Evolutionary conservation across 2,797 vertebrate species (phyloP).

Genomic region (Graptemys geographica): DNA sequence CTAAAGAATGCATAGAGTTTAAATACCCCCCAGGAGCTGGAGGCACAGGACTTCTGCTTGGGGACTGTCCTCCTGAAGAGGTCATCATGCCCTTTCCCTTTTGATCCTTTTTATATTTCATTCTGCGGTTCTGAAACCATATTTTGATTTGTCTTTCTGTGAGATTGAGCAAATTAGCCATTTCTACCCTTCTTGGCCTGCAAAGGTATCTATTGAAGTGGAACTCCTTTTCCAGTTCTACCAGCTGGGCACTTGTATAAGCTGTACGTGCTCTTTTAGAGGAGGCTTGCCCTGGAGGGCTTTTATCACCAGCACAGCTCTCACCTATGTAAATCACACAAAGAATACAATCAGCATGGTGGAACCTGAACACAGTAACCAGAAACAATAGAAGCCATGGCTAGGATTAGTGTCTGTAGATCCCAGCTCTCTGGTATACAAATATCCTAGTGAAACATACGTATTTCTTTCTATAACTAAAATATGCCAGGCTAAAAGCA

Average conservation of each 20-base stretch:
- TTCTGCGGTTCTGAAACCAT: slow-evolving; percentile 99
- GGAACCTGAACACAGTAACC: neutral
- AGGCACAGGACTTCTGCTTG: slow-evolving; percentile 91
- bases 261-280: slow-evolving; percentile 97
- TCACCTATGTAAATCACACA: slow-evolving; percentile 90
- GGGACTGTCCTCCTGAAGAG: slow-evolving; percentile 95
- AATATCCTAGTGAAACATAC: accelerated
- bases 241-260: slow-evolving; percentile 98
- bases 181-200: slow-evolving; percentile 95
- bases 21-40: slow-evolving; percentile 89
- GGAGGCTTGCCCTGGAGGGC: slow-evolving; percentile 93
- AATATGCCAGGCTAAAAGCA: neutral
- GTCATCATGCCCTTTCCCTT: slow-evolving; percentile 97
- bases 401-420: neutral
- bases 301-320: slow-evolving; percentile 96
- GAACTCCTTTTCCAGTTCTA: slow-evolving; percentile 99
- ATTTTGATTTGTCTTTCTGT: slow-evolving; percentile 99
- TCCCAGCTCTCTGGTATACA: accelerated
- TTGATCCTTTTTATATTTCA: slow-evolving; percentile 99
- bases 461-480: neutral
- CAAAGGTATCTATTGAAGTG: slow-evolving; percentile 99
- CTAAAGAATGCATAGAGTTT: slow-evolving; percentile 98
- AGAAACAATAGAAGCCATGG: slow-evolving; percentile 1
- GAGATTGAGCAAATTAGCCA: slow-evolving; percentile 98
- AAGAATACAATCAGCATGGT: slow-evolving; percentile 77